Evolutionary conservation across 2,797 vertebrate genomes (phyloP).

Genomic region (Eulemur rubriventer): DNA sequence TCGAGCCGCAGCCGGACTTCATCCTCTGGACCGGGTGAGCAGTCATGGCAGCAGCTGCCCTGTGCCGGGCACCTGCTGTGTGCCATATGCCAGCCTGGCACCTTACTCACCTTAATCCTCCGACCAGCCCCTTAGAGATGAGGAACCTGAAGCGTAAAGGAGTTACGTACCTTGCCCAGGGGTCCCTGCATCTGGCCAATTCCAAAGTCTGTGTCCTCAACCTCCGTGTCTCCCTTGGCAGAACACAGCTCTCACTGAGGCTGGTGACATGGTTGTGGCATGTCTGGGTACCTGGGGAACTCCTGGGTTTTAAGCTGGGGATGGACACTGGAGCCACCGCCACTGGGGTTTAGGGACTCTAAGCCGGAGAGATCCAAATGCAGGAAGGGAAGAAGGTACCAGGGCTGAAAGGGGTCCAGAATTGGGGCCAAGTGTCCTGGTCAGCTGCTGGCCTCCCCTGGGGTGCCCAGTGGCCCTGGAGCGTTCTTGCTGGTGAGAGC

Average conservation of each 20-base stretch:
- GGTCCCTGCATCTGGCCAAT: neutral
- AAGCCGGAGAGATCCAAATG: neutral
- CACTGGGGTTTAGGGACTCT: neutral
- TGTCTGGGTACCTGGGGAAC: neutral
- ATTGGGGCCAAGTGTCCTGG: neutral
- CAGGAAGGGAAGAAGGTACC: neutral
- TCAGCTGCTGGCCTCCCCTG: neutral
- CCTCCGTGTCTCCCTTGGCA: neutral
- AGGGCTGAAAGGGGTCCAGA: neutral
- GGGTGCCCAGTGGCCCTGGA: neutral
- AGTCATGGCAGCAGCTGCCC: rapidly evolving
- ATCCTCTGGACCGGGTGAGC: conserved; percentile 97
- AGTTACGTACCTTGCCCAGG: neutral
- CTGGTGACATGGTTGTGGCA: neutral
- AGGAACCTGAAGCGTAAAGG: neutral
- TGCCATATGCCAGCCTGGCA: neutral
- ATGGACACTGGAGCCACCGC: neutral
- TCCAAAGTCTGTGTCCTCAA: neutral
- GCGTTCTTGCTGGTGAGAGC: neutral
- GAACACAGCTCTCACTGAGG: neutral
- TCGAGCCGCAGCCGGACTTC: conserved; percentile 92
- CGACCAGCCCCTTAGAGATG: neutral
- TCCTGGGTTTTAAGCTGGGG: neutral
- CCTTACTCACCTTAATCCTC: neutral
- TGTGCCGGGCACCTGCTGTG: rapidly evolving